These are phyloP conservation scores for Nycticryphes semicollaris DNA, from an alignment of 2,113 vertebrate genomes.

Conservation along the genomic window DNA sequence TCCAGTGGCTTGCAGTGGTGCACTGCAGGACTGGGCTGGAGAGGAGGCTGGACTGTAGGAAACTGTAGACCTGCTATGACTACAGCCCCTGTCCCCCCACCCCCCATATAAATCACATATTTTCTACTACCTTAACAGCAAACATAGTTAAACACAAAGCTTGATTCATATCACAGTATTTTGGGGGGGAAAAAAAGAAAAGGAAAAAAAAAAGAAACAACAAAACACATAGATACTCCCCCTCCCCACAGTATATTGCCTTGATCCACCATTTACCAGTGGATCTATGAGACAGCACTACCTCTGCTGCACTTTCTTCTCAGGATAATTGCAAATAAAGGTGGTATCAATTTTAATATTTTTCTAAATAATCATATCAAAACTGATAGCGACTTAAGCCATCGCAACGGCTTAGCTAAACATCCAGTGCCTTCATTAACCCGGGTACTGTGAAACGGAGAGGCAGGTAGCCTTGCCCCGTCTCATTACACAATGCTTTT, in stretches of 20 bases:
- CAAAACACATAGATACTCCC: not conserved
- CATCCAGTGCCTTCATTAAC: not conserved
- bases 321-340: not conserved
- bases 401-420: not conserved
- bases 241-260: not conserved
- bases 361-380: not conserved
- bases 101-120: not conserved
- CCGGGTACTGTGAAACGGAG: not conserved
- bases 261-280: not conserved
- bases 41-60: not conserved
- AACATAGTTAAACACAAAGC: constrained; percentile 18
- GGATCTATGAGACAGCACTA: not conserved
- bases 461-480: not conserved
- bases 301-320: not conserved
- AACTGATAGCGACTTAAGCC: not conserved
- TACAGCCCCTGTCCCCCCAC: not conserved
- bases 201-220: accelerated
- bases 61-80: not conserved
- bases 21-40: not conserved
- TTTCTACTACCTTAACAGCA: constrained; percentile 24
- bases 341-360: not conserved
- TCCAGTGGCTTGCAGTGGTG: not conserved
- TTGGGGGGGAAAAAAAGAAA: not conserved
- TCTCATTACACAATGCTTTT: not conserved
- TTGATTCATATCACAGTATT: not conserved